These are phyloP conservation scores for Micoletzkya japonica DNA, from an alignment of 2,888 invertebrate species.

Conservation along the genomic window DNA sequence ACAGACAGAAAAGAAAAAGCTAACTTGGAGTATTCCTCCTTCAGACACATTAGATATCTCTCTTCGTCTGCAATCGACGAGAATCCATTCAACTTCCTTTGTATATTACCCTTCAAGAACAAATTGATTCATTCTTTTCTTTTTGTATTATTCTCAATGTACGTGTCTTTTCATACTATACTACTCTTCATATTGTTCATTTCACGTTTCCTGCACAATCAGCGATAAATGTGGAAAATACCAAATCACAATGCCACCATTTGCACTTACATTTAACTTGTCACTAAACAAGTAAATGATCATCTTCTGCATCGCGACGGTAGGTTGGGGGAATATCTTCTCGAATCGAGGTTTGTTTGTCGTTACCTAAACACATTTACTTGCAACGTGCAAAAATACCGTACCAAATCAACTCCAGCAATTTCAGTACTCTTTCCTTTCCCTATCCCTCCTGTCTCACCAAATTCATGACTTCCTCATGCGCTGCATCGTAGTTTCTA, in stretches of 20 bases:
- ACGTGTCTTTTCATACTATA: too few species aligned
- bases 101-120: constrained; percentile 79
- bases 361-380: constrained; percentile 23
- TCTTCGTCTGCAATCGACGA: constrained; percentile 79
- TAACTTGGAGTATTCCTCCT: constrained; percentile 83
- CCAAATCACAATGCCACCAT: not conserved
- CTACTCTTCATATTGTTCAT: not conserved
- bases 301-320: constrained; percentile 96
- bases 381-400: not conserved
- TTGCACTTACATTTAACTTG: constrained; percentile 70
- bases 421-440: too few species aligned
- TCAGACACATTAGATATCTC: constrained; percentile 83
- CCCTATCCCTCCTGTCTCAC: too few species aligned
- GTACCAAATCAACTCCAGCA: too few species aligned
- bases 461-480: too few species aligned
- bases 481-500: too few species aligned
- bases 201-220: not conserved
- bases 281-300: constrained; percentile 91
- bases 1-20: not conserved
- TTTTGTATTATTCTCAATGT: not conserved
- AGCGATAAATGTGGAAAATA: not conserved
- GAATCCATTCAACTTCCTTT: constrained; percentile 73
- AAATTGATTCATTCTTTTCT: too few species aligned
- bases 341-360: constrained; percentile 76
- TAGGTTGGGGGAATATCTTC: constrained; percentile 89